phyloP scores from a whole-genome alignment of 2,797 vertebrate genomes.

The Macropus fuliginosus region DNA sequence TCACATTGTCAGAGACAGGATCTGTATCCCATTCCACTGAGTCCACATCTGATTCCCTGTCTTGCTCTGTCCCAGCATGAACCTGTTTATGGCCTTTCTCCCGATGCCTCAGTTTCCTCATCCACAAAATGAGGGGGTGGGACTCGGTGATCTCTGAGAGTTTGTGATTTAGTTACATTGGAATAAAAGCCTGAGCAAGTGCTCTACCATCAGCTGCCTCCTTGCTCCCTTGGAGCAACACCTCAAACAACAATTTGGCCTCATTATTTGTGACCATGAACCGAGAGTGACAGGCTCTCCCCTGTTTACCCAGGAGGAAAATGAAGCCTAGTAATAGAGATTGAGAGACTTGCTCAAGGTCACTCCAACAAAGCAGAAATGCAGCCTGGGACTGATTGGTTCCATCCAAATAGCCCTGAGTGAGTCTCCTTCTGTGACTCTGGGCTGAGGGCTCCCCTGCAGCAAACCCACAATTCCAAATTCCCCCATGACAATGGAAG shows the following conservation, averaged over 20 bases:
- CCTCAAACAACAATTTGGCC: not conserved
- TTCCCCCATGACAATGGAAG: not conserved
- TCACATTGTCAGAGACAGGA: not conserved
- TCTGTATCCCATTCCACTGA: not conserved
- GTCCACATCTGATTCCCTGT: not conserved
- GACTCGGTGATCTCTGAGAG: not conserved
- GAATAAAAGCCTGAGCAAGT: not conserved
- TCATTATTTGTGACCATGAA: not conserved
- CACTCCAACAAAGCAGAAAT: not conserved
- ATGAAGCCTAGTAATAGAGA: not conserved
- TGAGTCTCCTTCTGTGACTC: not conserved
- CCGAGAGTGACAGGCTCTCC: not conserved
- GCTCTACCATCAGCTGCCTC: not conserved
- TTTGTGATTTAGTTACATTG: not conserved
- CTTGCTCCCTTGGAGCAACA: not conserved
- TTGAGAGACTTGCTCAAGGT: not conserved
- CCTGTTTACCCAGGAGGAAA: not conserved
- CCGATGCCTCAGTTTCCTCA: not conserved
- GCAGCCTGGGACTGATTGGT: not conserved
- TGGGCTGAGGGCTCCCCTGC: not conserved
- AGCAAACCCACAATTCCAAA: not conserved
- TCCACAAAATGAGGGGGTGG: not conserved
- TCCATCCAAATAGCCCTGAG: not conserved
- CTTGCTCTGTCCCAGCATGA: not conserved
- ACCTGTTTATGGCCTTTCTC: not conserved